Evolutionary conservation across 2,113 vertebrate genomes (phyloP), one percentile per base, ranked within the genome.

Genomic region (Gobio gobio): DNA sequence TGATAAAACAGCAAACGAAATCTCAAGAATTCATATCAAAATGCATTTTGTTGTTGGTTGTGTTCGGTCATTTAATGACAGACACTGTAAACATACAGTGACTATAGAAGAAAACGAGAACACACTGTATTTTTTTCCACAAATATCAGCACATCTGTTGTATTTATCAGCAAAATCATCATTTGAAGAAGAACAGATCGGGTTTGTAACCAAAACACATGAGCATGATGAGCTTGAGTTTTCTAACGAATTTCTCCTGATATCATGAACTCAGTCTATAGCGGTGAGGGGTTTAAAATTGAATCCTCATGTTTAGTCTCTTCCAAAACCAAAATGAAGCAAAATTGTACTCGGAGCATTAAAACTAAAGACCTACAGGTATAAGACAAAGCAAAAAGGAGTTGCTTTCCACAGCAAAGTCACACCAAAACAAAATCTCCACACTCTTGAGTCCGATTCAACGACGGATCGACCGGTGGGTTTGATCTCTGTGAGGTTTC

Each of bases 331-430:
- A 77, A 61, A 87, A 64, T 73, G 20, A 43, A 43, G 24, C n/a
- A 9, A 56, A 24, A 72, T 16, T 45, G 1, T 22, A 56, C 66
- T 9, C 33, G 58, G 74, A 86, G 18, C 84, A 59, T 13, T 84
- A 81, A 84, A 86, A 80, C 68, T 66, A 56, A 88, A 75, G 56
- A 24, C 22, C 75, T 87, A 85, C 64, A 33, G 45, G n/a, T 18
- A 63, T 43, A 72, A 73, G n/a, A 82, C 33, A 83, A 61, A 70
- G 75, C 75, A 70, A 43, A 56, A 16, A 16, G 12, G 36, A 22
- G 33, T 59, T 18, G 61, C 51, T 56, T 78, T 78, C 51, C 75
- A 85, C 83, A 78, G 49, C 86, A 87, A 75, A 68, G 70, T 85
- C 78, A 70, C 59, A 26, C 47, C 72, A 87, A 68, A 83, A 54